Conservation (phyloP, 2,888 invertebrate species). For the Cistogaster globosa region DNA sequence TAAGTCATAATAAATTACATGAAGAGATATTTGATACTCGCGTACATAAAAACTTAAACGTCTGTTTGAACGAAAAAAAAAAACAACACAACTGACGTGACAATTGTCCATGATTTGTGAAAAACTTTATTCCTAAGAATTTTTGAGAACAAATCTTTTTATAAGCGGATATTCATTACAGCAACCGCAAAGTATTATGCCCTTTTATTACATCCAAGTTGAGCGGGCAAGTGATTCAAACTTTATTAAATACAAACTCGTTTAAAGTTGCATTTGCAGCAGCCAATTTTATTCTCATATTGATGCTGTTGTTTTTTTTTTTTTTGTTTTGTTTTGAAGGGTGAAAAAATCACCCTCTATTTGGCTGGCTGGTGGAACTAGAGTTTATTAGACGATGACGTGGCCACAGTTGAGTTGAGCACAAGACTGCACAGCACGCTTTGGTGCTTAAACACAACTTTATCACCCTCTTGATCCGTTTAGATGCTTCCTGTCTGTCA, state of each 20-base stretch:
- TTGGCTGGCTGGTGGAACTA: background rate
- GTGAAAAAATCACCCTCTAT: conserved; percentile 62
- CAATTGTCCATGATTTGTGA: conserved; percentile 61
- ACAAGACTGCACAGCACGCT: conserved; percentile 77
- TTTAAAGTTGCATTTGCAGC: conserved; percentile 28
- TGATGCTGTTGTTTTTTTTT: conserved; percentile 13
- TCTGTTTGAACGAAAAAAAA: background rate
- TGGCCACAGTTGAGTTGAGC: conserved; percentile 45
- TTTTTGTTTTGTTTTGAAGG: background rate
- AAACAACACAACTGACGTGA: conserved; percentile 24
- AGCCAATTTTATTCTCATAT: conserved; percentile 25
- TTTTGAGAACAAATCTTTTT: conserved; percentile 54
- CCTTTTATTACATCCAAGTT: conserved; percentile 50
- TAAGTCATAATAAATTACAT: conserved; percentile 47
- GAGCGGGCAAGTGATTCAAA: conserved; percentile 46
- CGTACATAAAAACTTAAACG: background rate
- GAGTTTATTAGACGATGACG: conserved; percentile 47
- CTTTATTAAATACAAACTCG: conserved; percentile 30
- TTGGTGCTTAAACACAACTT: conserved; percentile 80
- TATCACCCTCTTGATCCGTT: conserved; percentile 78
- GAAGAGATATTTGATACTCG: conserved; percentile 47
- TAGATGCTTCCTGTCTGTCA: conserved; percentile 66
- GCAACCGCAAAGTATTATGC: conserved; percentile 77
- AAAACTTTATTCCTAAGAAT: background rate
- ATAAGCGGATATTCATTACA: conserved; percentile 81